phyloP scores from a whole-genome alignment of 2,888 invertebrate species.

The Erebia palarica region DNA sequence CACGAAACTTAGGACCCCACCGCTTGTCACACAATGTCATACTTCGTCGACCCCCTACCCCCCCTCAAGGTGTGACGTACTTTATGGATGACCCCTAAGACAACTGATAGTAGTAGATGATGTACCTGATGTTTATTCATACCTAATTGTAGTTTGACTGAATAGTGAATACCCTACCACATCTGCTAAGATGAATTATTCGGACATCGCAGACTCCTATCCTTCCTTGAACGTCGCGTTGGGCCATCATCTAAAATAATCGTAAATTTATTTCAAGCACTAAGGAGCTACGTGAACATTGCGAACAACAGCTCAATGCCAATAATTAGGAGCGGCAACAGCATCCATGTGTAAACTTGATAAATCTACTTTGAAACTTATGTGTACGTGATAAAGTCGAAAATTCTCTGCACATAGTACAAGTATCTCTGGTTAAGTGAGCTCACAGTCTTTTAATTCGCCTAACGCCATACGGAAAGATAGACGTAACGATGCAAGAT shows the following conservation, averaged over 20 bases:
- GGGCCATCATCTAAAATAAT: constrained; percentile 68
- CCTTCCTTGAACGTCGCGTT: constrained; percentile 63
- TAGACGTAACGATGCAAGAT: constrained; percentile 29
- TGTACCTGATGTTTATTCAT: no score
- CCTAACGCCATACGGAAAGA: constrained; percentile 28
- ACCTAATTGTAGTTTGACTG: no score
- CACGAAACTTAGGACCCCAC: no score
- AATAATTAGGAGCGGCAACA: constrained; percentile 45
- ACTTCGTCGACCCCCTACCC: no score
- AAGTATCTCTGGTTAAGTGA: constrained; percentile 30
- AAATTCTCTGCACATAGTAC: constrained; percentile 7
- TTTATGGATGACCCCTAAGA: no score
- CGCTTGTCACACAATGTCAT: no score
- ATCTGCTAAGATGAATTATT: constrained; percentile 20
- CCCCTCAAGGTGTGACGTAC: no score
- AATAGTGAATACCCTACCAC: constrained; percentile 9
- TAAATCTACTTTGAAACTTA: constrained; percentile 23
- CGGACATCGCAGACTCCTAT: constrained; percentile 24
- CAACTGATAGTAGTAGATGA: no score
- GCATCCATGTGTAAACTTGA: constrained; percentile 36
- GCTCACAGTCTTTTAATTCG: constrained; percentile 32
- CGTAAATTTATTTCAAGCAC: constrained; percentile 70
- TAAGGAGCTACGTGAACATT: constrained; percentile 45
- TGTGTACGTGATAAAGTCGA: constrained; percentile 17
- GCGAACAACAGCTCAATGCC: constrained; percentile 49